Evolutionary conservation across 2,888 invertebrate species (phyloP).

Genomic region (Rotaria sp.): DNA sequence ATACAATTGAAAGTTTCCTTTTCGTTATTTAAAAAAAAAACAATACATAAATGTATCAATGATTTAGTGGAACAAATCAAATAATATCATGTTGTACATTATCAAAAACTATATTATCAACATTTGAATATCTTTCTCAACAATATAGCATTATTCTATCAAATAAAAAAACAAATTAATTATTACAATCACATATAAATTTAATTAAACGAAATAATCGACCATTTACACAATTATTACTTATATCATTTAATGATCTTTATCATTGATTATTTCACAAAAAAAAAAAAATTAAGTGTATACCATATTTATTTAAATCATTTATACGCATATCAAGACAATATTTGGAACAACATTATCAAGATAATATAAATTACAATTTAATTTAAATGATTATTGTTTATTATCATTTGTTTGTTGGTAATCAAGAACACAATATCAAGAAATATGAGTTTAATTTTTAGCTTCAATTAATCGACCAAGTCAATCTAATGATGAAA

Average conservation of each 20-base stretch:
- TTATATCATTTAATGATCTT: background rate
- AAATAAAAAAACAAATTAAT: background rate
- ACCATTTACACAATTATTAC: background rate
- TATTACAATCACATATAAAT: background rate
- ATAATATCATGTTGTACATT: background rate
- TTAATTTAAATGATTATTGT: background rate
- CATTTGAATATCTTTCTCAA: background rate
- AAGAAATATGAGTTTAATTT: slow-evolving; percentile 64
- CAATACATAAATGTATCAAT: background rate
- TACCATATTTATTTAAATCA: slow-evolving; percentile 25
- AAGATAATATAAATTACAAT: slow-evolving; percentile 28
- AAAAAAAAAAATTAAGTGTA: background rate
- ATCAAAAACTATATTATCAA: background rate
- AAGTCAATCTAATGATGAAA: background rate
- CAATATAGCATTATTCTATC: background rate
- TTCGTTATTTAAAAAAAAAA: background rate
- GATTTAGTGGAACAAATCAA: background rate
- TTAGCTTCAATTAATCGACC: background rate
- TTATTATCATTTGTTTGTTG: slow-evolving; percentile 66
- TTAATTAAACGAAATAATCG: background rate
- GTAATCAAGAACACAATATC: slow-evolving; percentile 83
- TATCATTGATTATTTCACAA: background rate
- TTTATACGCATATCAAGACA: slow-evolving; percentile 34
- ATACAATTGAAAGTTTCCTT: background rate
- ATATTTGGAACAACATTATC: slow-evolving; percentile 24